Evolutionary conservation across 1,140 invertebrate genomes (phyloP).

Genomic region (Atta colombica): DNA sequence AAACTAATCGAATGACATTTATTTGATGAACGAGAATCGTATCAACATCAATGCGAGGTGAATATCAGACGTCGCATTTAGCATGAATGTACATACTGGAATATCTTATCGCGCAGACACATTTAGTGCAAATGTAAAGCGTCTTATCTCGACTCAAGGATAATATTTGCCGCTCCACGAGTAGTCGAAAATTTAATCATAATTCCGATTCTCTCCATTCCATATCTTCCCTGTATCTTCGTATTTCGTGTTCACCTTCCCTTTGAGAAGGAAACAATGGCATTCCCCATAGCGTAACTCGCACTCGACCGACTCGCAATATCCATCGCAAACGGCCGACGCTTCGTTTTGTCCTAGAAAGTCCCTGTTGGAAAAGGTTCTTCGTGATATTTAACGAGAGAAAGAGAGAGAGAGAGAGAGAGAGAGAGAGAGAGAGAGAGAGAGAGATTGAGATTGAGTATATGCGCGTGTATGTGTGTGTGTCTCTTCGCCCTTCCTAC

Average conservation of each 20-base stretch:
- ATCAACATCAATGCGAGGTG: background rate
- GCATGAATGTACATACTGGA: background rate
- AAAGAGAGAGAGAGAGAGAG: slow-evolving; percentile 58
- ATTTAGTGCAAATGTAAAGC: slow-evolving; percentile 42
- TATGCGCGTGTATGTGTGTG: background rate
- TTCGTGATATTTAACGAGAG: slow-evolving; percentile 79
- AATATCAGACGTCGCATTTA: slow-evolving; percentile 25
- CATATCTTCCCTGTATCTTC: background rate
- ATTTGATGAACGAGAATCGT: slow-evolving; percentile 14
- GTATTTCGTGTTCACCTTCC: background rate
- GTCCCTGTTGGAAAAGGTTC: slow-evolving; percentile 79
- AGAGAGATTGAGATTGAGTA: too few relatives aligned
- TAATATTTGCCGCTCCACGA: slow-evolving; percentile 25
- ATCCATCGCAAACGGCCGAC: slow-evolving; percentile 69
- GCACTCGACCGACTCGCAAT: slow-evolving; percentile 68
- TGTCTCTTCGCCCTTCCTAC: slow-evolving; percentile 52
- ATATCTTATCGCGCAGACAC: slow-evolving; percentile 45
- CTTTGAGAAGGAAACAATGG: slow-evolving; percentile 40
- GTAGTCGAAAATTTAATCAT: slow-evolving; percentile 49
- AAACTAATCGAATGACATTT: slow-evolving; percentile 19
- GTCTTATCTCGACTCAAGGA: slow-evolving; percentile 9
- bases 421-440: too few relatives aligned
- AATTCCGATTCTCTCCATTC: slow-evolving; percentile 23
- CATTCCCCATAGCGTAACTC: slow-evolving; percentile 2
- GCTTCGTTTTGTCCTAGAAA: slow-evolving; percentile 77